Conservation (phyloP, 2,888 invertebrate genomes). For the Quadriops clusia region DNA sequence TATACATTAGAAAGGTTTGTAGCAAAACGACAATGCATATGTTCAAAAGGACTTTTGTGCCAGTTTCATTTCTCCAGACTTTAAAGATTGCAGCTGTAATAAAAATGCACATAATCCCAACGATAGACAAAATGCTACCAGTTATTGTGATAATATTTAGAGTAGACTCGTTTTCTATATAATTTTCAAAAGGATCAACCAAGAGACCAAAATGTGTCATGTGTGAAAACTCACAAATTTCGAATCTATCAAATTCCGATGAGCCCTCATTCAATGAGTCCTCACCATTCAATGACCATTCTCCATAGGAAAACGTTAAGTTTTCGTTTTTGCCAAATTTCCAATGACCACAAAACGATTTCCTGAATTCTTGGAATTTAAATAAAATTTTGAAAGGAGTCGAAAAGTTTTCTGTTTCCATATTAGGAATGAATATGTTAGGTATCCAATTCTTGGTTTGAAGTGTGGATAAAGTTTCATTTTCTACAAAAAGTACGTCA, state of each 20-base stretch:
- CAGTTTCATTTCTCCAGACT: constrained; percentile 46
- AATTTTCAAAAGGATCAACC: constrained; percentile 30
- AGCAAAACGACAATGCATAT: constrained; percentile 38
- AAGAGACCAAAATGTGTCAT: constrained; percentile 45
- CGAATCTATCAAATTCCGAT: too few species aligned
- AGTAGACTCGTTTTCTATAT: constrained; percentile 31
- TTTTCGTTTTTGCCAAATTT: constrained; percentile 35
- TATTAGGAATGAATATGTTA: constrained; percentile 45
- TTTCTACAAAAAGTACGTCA: constrained; percentile 4
- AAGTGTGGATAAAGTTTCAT: too few species aligned
- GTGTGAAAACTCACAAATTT: constrained; percentile 41
- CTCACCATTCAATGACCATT: too few species aligned
- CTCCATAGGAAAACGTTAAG: too few species aligned
- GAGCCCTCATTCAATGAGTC: too few species aligned
- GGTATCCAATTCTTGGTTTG: too few species aligned
- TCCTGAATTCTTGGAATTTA: constrained; percentile 32
- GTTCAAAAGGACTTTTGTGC: constrained; percentile 44
- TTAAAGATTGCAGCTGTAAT: constrained; percentile 41
- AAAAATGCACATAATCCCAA: constrained; percentile 37
- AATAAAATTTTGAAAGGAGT: too few species aligned
- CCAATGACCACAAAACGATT: constrained; percentile 38
- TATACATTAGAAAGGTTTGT: constrained; percentile 34
- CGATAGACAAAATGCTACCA: constrained; percentile 39
- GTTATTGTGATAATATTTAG: constrained; percentile 38
- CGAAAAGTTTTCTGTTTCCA: too few species aligned